Conservation (phyloP, 2,113 vertebrate species). For the Thinocorus orbignyianus region DNA sequence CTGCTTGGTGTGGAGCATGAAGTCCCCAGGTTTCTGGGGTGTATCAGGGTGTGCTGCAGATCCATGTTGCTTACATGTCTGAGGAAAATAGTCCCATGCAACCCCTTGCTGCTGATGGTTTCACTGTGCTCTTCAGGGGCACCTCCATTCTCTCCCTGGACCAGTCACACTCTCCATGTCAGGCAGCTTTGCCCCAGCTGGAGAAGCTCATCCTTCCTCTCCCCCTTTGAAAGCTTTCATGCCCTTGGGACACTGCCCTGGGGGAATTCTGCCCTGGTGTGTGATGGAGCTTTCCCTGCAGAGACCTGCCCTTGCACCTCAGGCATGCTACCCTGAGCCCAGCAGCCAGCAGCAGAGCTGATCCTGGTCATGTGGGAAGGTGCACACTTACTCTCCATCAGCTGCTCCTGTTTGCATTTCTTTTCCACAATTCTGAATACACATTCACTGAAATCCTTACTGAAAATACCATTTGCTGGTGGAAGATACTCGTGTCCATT, state of each 20-base stretch:
- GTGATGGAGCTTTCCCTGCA: not conserved
- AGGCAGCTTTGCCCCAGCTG: not conserved
- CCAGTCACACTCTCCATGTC: not conserved
- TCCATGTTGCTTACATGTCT: no score
- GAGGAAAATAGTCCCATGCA: not conserved
- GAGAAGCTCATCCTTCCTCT: not conserved
- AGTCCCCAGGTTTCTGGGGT: not conserved
- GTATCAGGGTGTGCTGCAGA: not conserved
- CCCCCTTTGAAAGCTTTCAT: not conserved
- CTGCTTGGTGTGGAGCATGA: not conserved
- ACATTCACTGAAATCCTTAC: not conserved
- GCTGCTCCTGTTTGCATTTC: not conserved
- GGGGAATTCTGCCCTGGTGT: not conserved
- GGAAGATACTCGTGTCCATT: not conserved
- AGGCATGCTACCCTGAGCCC: not conserved
- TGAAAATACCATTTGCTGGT: not conserved
- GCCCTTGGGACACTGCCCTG: not conserved
- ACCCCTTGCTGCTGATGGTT: not conserved
- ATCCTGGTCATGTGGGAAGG: not conserved
- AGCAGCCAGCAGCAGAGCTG: not conserved
- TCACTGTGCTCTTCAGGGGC: fast-evolving
- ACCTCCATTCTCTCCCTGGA: not conserved
- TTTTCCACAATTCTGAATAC: not conserved
- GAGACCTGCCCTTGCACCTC: not conserved
- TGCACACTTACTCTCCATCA: fast-evolving